These are phyloP conservation scores for Cinclus cinclus DNA, from an alignment of 2,113 vertebrate genomes.

Conservation along the genomic window DNA sequence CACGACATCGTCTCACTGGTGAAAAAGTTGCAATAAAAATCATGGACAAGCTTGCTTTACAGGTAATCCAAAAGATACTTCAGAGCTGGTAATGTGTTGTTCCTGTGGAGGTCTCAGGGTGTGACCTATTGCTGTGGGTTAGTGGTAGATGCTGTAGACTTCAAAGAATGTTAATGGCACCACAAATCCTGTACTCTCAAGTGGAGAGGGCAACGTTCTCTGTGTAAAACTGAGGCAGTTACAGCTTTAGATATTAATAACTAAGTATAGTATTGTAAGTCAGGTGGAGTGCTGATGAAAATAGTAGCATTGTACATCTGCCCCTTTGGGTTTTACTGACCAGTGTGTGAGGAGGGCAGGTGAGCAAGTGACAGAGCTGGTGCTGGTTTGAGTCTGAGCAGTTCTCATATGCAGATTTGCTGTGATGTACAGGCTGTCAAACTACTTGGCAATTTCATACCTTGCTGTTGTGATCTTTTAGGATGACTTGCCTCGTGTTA, in stretches of 20 bases:
- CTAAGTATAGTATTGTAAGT: neutral
- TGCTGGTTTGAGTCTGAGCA: neutral
- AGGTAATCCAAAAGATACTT: constrained; percentile 75
- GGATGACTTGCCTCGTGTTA: constrained; percentile 91
- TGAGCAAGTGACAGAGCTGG: neutral
- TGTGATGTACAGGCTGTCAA: neutral
- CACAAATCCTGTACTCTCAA: neutral
- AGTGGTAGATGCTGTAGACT: neutral
- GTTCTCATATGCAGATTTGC: neutral
- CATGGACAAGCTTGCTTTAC: constrained; percentile 91
- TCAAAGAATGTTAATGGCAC: neutral
- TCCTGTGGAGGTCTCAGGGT: neutral
- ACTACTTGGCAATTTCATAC: neutral
- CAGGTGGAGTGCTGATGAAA: neutral
- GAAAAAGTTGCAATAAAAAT: constrained; percentile 96
- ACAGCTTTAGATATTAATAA: neutral
- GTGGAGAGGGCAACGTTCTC: rapidly evolving
- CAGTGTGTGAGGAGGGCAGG: neutral
- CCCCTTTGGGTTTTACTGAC: neutral
- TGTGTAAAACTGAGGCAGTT: neutral
- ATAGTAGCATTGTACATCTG: neutral
- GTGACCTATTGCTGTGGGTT: rapidly evolving
- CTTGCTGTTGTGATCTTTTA: constrained; percentile 55
- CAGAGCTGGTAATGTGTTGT: neutral
- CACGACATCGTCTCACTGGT: constrained; percentile 84